These are phyloP conservation scores for Stomatorhinus walkeri DNA, from an alignment of 2,797 vertebrate genomes.

Conservation along the genomic window DNA sequence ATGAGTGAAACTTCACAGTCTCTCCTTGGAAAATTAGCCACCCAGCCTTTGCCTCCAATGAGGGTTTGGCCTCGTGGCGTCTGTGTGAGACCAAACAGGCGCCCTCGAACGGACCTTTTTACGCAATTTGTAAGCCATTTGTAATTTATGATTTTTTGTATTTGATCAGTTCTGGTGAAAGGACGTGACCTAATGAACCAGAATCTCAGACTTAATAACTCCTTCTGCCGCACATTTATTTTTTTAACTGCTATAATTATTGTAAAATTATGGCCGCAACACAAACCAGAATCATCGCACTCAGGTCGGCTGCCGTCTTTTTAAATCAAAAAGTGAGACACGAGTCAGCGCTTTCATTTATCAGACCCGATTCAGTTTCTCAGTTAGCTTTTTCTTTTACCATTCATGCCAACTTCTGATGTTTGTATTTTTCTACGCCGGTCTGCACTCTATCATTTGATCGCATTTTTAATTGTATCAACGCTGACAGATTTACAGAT, in stretches of 20 bases:
- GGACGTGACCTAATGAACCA: not conserved
- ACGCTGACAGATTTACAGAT: not conserved
- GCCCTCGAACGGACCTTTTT: not conserved
- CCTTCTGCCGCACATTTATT: not conserved
- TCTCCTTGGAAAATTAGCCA: conserved; percentile 42
- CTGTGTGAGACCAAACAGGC: not conserved
- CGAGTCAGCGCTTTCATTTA: not conserved
- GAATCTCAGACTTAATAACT: not conserved
- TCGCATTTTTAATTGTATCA: not conserved
- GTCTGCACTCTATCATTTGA: not conserved
- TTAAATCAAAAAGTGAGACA: not conserved
- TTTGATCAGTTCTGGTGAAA: not conserved
- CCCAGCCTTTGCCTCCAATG: conserved; percentile 45
- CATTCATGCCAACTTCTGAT: not conserved
- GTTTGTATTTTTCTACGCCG: not conserved
- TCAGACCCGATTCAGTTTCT: not conserved
- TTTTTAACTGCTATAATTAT: not conserved
- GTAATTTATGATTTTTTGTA: not conserved
- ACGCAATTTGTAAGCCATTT: not conserved
- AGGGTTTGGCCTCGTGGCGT: not conserved
- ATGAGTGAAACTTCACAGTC: conserved; percentile 35
- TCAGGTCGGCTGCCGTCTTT: not conserved
- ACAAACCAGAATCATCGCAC: not conserved
- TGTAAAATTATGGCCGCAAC: not conserved
- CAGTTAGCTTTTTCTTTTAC: not conserved